Conservation (phyloP, 2,113 vertebrate genomes). For the western clawed frog (Xenopus tropicalis) region UCB_Xtro_10.0 CM004451.2:39084001-39084500, state of each 20-base stretch:
- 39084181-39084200: constrained; percentile 87
- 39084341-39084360: constrained; percentile 92
- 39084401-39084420: no score
- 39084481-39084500: no score
- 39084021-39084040: no score
- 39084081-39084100: background rate
- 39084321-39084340: constrained; percentile 95
- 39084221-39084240: constrained; percentile 84
- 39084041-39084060: no score
- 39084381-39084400: no score
- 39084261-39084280: constrained; percentile 87
- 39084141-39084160: constrained; percentile 79
- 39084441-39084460: no score
- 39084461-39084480: no score
- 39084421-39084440: no score
- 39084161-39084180: constrained; percentile 85
- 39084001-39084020: no score
- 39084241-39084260: constrained; percentile 83
- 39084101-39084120: constrained; percentile 78
- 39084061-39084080: no score
- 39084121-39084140: constrained; percentile 90
- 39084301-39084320: constrained; percentile 88
- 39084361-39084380: constrained; percentile 61
- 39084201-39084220: constrained; percentile 86
- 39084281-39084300: constrained; percentile 85